Percentiles rank a stretch among this genome's conserved stretches.
phyloP scores from a whole-genome alignment of 64 coral and sea anemone species.

The Platygyra sinensis region DNA sequence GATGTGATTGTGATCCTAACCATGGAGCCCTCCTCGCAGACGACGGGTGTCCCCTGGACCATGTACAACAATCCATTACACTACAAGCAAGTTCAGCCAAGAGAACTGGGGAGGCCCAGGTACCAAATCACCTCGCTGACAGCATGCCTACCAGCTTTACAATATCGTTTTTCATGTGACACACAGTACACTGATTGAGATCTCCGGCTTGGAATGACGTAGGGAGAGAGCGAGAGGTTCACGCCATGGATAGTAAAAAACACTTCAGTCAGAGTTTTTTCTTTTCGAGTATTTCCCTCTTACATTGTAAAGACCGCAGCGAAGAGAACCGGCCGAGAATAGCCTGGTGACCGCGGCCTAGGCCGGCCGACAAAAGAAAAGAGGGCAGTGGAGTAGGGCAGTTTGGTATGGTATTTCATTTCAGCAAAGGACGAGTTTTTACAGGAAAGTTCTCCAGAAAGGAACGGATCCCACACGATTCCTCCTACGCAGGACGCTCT shows the following conservation, averaged over 20 bases:
- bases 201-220: constrained; percentile 8
- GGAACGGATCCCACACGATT: too few species aligned
- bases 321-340: too few species aligned
- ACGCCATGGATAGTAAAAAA: background rate
- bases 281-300: too few species aligned
- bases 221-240: background rate
- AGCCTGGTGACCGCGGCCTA: too few species aligned
- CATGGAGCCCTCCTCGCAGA: background rate
- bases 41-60: background rate
- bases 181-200: background rate
- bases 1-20: background rate
- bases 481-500: too few species aligned
- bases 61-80: constrained; percentile 10
- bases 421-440: too few species aligned
- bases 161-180: background rate
- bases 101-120: background rate
- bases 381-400: too few species aligned
- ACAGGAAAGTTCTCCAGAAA: too few species aligned
- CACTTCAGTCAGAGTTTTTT: background rate
- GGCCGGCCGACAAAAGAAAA: too few species aligned
- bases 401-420: too few species aligned
- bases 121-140: background rate
- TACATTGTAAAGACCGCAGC: too few species aligned
- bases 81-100: background rate
- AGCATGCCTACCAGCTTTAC: background rate